Evolutionary conservation across 1,140 invertebrate genomes (phyloP).

Genomic region (Zaprionus gabonicus): DNA sequence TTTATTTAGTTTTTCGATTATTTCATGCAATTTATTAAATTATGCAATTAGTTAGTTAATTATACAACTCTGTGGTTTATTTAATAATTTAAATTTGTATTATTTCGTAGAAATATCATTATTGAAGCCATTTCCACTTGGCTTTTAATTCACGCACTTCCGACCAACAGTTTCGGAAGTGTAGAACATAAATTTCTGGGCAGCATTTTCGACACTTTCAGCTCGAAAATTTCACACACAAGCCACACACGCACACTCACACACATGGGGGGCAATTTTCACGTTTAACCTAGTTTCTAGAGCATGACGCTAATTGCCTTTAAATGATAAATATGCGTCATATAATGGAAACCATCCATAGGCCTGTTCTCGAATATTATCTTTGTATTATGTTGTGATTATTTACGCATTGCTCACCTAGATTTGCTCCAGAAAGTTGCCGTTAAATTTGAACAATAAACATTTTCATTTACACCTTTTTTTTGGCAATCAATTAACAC

Average conservation of each 20-base stretch:
- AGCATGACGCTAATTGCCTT: slow-evolving; percentile 77
- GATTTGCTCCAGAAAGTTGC: slow-evolving; percentile 56
- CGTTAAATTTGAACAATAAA: slow-evolving; percentile 62
- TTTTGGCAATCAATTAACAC: slow-evolving; percentile 72
- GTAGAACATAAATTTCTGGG: slow-evolving; percentile 21
- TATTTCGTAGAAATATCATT: neutral
- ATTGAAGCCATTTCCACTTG: neutral
- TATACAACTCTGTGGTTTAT: neutral
- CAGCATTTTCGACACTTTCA: slow-evolving; percentile 30
- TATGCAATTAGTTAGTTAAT: neutral
- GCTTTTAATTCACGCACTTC: neutral
- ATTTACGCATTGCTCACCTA: slow-evolving; percentile 59
- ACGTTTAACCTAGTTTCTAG: slow-evolving; percentile 76
- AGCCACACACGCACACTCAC: neutral
- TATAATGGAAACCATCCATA: slow-evolving; percentile 3
- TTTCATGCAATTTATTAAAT: slow-evolving; percentile 2
- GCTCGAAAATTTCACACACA: slow-evolving; percentile 29
- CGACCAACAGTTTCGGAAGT: neutral
- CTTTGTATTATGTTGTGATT: slow-evolving; percentile 25
- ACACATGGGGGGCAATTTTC: slow-evolving; percentile 58
- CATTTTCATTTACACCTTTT: slow-evolving; percentile 45
- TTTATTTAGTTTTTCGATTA: slow-evolving; percentile 9
- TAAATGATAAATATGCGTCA: slow-evolving; percentile 51
- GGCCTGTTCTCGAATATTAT: slow-evolving; percentile 13
- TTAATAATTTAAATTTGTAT: neutral